A percentile compares a stretch with the other conserved stretches of the same genome.
Conservation (phyloP, 2,797 vertebrate genomes). For the Rhinogobio ventralis region DNA sequence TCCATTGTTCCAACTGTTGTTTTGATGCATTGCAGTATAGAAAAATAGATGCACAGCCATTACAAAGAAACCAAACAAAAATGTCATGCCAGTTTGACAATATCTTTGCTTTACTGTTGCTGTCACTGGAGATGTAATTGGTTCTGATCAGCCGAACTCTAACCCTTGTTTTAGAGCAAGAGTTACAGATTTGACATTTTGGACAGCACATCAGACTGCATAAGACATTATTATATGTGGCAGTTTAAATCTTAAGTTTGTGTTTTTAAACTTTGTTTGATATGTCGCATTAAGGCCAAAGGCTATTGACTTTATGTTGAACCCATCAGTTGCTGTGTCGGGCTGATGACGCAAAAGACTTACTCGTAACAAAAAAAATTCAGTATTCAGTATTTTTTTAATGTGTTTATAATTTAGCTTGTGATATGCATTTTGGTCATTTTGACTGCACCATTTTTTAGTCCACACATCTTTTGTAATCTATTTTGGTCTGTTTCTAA, state of each 20-base stretch:
- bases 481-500: not conserved
- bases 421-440: not conserved
- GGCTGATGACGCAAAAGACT: not conserved
- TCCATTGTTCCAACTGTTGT: not conserved
- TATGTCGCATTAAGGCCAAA: slow-evolving; percentile 9
- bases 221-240: not conserved
- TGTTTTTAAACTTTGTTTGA: slow-evolving; percentile 4
- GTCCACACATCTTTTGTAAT: not conserved
- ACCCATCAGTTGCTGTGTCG: not conserved
- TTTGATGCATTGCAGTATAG: not conserved
- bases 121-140: slow-evolving; percentile 14
- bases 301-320: not conserved
- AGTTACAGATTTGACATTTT: slow-evolving; percentile 30
- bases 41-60: not conserved
- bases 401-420: not conserved
- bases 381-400: not conserved
- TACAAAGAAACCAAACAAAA: not conserved
- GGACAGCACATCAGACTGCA: not conserved
- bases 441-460: not conserved
- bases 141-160: slow-evolving; percentile 24
- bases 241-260: slow-evolving; percentile 4
- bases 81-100: not conserved
- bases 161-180: slow-evolving; percentile 4
- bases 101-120: slow-evolving; percentile 24
- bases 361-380: too few species aligned